Base-by-base conservation (phyloP, 2,888 invertebrate species). In the Camptogramma bilineatum region DNA sequence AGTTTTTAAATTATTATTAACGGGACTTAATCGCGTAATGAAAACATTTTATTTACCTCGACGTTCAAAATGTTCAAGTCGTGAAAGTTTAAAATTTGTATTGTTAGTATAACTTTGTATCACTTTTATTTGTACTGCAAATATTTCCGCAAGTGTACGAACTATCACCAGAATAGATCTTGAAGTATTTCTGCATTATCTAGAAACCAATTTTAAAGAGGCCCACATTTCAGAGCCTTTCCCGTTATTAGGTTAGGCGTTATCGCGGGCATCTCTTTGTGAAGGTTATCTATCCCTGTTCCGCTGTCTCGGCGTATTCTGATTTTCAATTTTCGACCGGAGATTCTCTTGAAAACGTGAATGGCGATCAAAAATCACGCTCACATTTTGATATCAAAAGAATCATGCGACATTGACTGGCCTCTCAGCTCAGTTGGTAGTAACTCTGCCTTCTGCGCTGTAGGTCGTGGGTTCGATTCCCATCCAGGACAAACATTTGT, bases 241-340 rank as follows among this genome's bases (percentile, higher is more conserved):
- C 51, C 53, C 54, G 57, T 58, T 62, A 58, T 66, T 53, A 62
- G 54, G 57, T 57, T 58, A 44, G 44, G 31, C 48, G 46, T 58
- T 66, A 66, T 66, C 66, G 61, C 39, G 18, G 39, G 24, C 51
- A 66, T 69, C 68, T 69, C 66, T 68, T 65, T 68, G 68, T 68
- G 54, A 51, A 56, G 50, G 52, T 63, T 69, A 69, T 69, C 68
- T 69, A 34, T 52, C 57, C 34, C 44, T 42, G 51, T 52, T 60
- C 39, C 44, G 50, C 60, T 60, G 52, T 34, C 48, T 59, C 19
- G 19, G 56, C 34, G 47, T 53, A 59, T 63, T 62, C 58, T 42
- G 52, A 62, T 62, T 59, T 62, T 59, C 59, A 59, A 59, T 59
- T 59, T 59, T 52, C 52, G 17, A 19, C 31, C 17, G 52, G 21